Conservation (phyloP, 2,113 vertebrate genomes). For the Pteronura brasiliensis region DNA sequence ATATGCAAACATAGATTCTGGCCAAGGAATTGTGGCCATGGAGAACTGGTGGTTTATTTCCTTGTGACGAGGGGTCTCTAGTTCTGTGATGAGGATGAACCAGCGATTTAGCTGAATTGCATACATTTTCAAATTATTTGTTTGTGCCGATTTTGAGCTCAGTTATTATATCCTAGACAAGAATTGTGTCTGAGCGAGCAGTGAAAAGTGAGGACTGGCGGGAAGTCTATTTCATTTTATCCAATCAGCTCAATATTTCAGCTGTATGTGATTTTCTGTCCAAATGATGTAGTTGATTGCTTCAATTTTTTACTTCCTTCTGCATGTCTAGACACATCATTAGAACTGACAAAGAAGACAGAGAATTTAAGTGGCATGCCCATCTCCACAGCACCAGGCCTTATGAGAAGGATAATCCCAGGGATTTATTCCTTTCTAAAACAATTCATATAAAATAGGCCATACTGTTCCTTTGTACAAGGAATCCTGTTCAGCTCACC, state of each 20-base stretch:
- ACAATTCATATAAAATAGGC: neutral
- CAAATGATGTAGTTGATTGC: constrained; percentile 72
- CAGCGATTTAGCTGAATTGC: constrained; percentile 34
- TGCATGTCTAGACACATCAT: constrained; percentile 70
- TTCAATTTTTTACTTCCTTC: constrained; percentile 63
- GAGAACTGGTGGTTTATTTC: neutral
- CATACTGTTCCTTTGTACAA: neutral
- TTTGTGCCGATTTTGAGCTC: constrained; percentile 41
- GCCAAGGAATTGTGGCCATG: neutral
- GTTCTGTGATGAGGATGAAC: neutral
- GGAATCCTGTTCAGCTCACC: neutral
- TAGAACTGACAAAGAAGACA: constrained; percentile 57
- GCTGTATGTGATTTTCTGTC: constrained; percentile 69
- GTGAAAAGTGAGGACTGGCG: constrained; percentile 24
- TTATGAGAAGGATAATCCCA: neutral
- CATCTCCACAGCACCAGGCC: neutral
- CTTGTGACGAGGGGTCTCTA: neutral
- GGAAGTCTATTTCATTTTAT: constrained; percentile 56
- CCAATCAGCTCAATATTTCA: constrained; percentile 67
- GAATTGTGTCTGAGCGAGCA: constrained; percentile 65
- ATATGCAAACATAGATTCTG: neutral
- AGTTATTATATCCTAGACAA: constrained; percentile 35
- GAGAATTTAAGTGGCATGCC: constrained; percentile 33
- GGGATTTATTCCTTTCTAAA: constrained; percentile 15
- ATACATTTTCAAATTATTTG: constrained; percentile 30